Evolutionary conservation across 2,797 vertebrate species (phyloP), one percentile per base, ranked within the genome.

Genomic region (Anas bernieri): DNA sequence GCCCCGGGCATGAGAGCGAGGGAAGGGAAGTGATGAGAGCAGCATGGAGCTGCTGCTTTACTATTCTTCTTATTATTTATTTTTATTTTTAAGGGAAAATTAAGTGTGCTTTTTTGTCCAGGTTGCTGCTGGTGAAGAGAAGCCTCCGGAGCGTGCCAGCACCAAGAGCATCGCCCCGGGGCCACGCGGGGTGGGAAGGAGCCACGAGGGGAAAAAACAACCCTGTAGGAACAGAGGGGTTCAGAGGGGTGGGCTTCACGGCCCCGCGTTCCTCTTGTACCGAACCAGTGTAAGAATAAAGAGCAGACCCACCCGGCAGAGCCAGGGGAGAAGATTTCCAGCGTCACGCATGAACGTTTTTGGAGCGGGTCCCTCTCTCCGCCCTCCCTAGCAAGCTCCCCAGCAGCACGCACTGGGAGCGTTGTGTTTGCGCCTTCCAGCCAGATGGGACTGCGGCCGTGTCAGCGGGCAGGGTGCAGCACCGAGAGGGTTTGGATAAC

Each of bases 371-470:
- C 52, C 78, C 73, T 76, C 90, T 46, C 54, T 69, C 63, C 9
- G 5, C 43, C 54, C 46, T 72, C 52, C 78, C 88, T 25, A 7
- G n/a, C 0, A 4, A 59, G 59, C 31, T 28, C 77, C 77, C 92
- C 86, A 50, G 31, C 26, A 88, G 69, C 17, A 13, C 4, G 6
- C 20, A 41, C 45, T 82, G 78, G 72, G 74, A 95, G 52, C 2
- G 28, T 39, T 26, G 23, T 22, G 39, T 52, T 54, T 80, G 85
- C 61, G 76, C 46, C 6, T 79, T 83, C 50, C 89, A 77, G 83
- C 93, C 94, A 95, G 95, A 95, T 92, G 95, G 93, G 83, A 94
- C 76, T 59, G 73, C 83, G 86, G 94, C 69, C 77, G 95, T 96
- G 96, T 92, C 94, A 72, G 90, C 52, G 90, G 79, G 92, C 93